Evolutionary conservation across 2,888 invertebrate genomes (phyloP), one percentile per base, ranked within the genome.

Genomic region (Parasteatoda lunata): DNA sequence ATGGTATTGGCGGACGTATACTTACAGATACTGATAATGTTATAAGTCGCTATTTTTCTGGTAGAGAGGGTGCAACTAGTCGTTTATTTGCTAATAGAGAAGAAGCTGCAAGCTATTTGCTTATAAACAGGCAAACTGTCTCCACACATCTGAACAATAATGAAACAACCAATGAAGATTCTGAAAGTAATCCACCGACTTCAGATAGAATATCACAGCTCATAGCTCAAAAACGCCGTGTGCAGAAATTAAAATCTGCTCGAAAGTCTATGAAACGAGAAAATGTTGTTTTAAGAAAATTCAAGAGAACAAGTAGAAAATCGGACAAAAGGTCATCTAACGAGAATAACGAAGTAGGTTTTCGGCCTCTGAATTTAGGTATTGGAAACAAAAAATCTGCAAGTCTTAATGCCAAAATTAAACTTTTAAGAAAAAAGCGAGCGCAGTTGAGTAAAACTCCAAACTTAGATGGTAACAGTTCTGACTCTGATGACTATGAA

Each of bases 191-290:
- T 59, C n/a, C 45, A 15, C 11, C 4, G 11, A 79, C 78, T 47
- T 64, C 70, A 30, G 82, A 88, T 77, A 70, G 78, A 47, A 88
- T 88, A 78, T 88, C 88, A 8, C 77, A 82, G 65, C 49, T 88
- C 8, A 88, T 88, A 30, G 85, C 88, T 52, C 73, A 82, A 47
- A 88, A 88, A 47, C 71, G 88, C 3, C 78, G 49, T 11, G 85
- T 81, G 48, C 82, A 85, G n/a, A 73, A 52, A 15, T 15, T 78
- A 9, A 81, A 76, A 68, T 66, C 70, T 59, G 73, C 65, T n/a
- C 72, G 68, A 75, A 15, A 70, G 30, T 7, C 70, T 4, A 15
- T 72, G 76, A 54, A 77, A 30, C 54, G 59, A 5, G 47, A 45
- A 15, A 77, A 77, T 11, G 65, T 68, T 47, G 71, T 59, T 13